A percentile compares a stretch with the other conserved stretches of the same genome.
phyloP scores from a whole-genome alignment of 2,113 vertebrate species.

The Halcyon senegalensis region DNA sequence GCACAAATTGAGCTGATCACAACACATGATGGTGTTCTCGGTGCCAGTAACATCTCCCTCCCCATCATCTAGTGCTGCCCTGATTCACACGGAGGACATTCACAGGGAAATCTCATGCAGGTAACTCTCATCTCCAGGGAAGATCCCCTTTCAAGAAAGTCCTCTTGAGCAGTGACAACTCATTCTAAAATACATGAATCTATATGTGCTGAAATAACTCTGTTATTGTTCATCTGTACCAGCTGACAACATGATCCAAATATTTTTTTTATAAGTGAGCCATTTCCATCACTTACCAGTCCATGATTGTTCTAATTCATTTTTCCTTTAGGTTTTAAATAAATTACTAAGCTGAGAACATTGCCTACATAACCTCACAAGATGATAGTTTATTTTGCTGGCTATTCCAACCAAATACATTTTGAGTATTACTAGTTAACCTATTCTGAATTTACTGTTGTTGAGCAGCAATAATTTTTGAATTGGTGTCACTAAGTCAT shows the following conservation, averaged over 20 bases:
- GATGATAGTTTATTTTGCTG: neutral
- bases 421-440: neutral
- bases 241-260: neutral
- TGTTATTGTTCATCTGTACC: neutral
- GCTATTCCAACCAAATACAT: neutral
- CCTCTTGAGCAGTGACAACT: neutral
- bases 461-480: neutral
- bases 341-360: neutral
- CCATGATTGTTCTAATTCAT: neutral
- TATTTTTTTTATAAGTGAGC: neutral
- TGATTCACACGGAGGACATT: neutral
- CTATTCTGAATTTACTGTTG: neutral
- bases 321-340: neutral
- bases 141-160: neutral
- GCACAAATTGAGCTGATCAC: neutral
- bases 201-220: neutral
- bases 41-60: neutral
- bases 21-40: neutral
- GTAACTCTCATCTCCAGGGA: neutral
- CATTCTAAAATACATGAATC: neutral
- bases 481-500: neutral
- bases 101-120: rapidly evolving
- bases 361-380: neutral
- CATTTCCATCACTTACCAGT: neutral
- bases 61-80: neutral